Base-by-base conservation (phyloP, 2,113 vertebrate species). In the Garra rufa region DNA sequence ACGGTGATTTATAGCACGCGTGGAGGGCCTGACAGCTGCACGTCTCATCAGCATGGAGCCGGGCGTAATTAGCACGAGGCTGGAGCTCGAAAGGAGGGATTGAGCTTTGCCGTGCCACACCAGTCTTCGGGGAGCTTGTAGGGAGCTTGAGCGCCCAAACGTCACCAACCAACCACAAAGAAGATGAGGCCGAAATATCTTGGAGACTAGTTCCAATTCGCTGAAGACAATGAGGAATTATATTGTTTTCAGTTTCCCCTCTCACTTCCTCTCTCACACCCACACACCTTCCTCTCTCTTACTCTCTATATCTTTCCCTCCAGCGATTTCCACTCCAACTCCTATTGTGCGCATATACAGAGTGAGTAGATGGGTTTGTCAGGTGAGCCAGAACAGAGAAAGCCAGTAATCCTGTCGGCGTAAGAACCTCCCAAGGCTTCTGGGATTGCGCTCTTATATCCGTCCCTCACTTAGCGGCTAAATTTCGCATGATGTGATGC, bases 1-100 rank as follows among this genome's bases (percentile, higher is more conserved):
- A 88, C 43, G 41, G 88, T 93, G 92, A 93, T 93, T 93, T 93
- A 94, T 94, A 91, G 88, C 91, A 86, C 81, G 87, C 82, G 87
- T 80, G 77, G 84, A 89, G 90, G 87, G 57, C 85, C 90, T 89
- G 91, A 92, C 92, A 92, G 89, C 88, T 90, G 87, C 81, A 50
- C 86, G 89, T 92, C 93, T 94, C 92, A 92, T 93, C 93, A 93
- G 90, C 67, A 91, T 90, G 88, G 90, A 89, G 89, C 85, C 85
- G 85, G 87, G 90, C 90, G 92, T 94, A 94, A 95, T 94, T 92
- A 94, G 90, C 79, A 46, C 52, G 85, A 91, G 86, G 43, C 43
- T 67, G 78, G 61, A 81, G 59, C 43, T 6, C 1, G 43, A 30
- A 9, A n/a, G 78, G 24, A n/a, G 17, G 43, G 6, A 81, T 65